These are phyloP conservation scores for Fabriciana adippe DNA, from an alignment of 2,888 invertebrate genomes.

Conservation along the genomic window DNA sequence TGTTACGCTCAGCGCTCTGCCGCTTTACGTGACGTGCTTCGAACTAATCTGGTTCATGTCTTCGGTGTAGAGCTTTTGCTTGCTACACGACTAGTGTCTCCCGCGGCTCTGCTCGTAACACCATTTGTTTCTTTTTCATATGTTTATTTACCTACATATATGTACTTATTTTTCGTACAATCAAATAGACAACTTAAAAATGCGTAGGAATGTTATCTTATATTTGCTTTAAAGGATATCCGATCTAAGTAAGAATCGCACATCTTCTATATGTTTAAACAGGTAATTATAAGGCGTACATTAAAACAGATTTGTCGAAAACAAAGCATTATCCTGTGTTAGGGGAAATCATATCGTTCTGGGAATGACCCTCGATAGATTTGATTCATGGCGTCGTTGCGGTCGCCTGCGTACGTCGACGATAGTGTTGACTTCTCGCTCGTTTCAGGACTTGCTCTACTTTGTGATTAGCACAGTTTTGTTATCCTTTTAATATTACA, in stretches of 20 bases:
- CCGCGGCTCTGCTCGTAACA: neutral
- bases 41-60: neutral
- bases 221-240: no score
- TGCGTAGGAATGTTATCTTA: no score
- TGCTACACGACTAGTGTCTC: neutral
- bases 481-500: no score
- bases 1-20: slow-evolving; percentile 20
- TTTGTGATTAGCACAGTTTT: neutral
- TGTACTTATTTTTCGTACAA: no score
- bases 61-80: neutral
- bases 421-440: neutral
- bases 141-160: no score
- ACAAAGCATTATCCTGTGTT: slow-evolving; percentile 46
- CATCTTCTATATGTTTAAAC: no score
- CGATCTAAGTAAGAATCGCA: no score
- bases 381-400: slow-evolving; percentile 48
- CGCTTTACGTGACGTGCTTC: slow-evolving; percentile 19
- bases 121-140: no score
- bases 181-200: no score
- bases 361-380: slow-evolving; percentile 49
- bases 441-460: slow-evolving; percentile 23
- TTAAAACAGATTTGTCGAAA: slow-evolving; percentile 30
- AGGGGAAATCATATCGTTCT: slow-evolving; percentile 50
- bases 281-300: no score
- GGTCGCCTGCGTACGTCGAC: slow-evolving; percentile 25